Percentiles rank a stretch among this genome's conserved stretches.
Conservation (phyloP, 2,797 vertebrate species). For the Todus mexicanus region DNA sequence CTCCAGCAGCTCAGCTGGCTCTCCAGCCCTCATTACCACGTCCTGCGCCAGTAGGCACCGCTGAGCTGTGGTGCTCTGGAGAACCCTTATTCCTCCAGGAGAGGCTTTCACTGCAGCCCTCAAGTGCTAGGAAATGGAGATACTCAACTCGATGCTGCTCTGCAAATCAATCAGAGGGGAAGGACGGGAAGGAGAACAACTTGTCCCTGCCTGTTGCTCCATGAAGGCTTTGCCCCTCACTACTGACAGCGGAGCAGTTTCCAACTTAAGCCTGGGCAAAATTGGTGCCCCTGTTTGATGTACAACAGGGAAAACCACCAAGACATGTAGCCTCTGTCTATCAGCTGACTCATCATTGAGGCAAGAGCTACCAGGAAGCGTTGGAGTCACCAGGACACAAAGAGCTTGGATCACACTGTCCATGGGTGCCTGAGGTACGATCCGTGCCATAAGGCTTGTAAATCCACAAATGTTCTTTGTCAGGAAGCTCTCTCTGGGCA, state of each 20-base stretch:
- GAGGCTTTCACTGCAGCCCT: constrained; percentile 3
- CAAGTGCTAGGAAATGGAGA: neutral
- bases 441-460: accelerated
- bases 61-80: neutral
- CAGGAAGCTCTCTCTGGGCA: neutral
- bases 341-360: no score
- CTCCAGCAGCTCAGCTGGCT: neutral
- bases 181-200: neutral
- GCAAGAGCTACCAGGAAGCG: neutral
- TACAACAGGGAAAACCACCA: neutral
- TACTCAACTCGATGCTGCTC: neutral
- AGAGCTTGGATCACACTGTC: neutral
- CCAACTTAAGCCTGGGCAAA: neutral
- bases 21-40: neutral
- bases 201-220: neutral
- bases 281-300: accelerated
- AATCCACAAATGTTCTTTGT: neutral
- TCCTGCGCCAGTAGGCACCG: neutral
- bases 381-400: neutral
- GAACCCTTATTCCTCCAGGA: constrained; percentile 6
- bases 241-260: neutral
- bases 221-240: neutral
- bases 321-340: neutral
- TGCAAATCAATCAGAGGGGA: neutral
- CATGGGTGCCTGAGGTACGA: neutral